phyloP scores from a whole-genome alignment of 2,113 vertebrate species.

The Ranitomeya imitator region DNA sequence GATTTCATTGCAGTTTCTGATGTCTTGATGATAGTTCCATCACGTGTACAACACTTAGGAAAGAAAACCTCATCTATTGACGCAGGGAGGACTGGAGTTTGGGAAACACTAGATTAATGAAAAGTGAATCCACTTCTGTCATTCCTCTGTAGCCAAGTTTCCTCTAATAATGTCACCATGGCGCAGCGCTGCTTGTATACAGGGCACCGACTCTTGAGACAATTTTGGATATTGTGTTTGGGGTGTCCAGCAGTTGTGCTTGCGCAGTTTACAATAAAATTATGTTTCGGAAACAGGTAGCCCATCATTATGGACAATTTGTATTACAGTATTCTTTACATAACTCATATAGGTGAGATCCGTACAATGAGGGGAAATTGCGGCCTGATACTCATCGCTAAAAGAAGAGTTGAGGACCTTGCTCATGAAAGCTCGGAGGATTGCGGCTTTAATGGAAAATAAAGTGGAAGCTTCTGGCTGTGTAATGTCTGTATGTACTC shows the following conservation, averaged over 20 bases:
- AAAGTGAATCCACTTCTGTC: background rate
- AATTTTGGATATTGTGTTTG: background rate
- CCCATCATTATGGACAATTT: slow-evolving; percentile 12
- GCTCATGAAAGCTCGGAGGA: slow-evolving; percentile 27
- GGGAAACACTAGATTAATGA: background rate
- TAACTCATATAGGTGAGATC: background rate
- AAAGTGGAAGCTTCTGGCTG: slow-evolving; percentile 47
- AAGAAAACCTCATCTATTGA: too few species aligned
- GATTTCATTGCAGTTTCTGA: too few species aligned
- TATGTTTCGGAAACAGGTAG: background rate
- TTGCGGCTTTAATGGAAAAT: slow-evolving; percentile 43
- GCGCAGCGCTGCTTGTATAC: background rate
- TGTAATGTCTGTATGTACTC: slow-evolving; percentile 43
- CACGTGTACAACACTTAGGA: too few species aligned
- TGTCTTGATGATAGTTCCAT: too few species aligned
- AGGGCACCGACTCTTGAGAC: background rate
- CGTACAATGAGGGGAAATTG: background rate
- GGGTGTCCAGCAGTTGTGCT: slow-evolving; percentile 13
- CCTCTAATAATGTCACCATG: background rate
- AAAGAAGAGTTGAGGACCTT: background rate
- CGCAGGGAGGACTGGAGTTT: too few species aligned
- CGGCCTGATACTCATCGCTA: background rate
- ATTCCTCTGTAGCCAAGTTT: background rate
- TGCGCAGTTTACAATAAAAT: background rate
- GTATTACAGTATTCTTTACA: background rate